Base-by-base conservation (phyloP, 2,797 vertebrate species). In the Epinephelus awoara region DNA sequence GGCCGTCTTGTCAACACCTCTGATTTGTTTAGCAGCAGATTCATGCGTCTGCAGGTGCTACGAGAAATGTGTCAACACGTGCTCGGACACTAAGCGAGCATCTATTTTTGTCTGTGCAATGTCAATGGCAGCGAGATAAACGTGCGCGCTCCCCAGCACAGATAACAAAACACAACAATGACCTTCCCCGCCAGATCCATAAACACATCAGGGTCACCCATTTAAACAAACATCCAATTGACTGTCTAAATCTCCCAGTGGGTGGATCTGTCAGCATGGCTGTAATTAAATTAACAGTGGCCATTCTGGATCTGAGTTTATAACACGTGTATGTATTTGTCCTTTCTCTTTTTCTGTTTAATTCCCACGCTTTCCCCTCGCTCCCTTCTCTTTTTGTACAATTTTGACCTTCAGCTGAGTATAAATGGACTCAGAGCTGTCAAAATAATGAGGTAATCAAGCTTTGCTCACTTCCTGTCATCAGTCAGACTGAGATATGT, bases 11-110 rank as follows among this genome's bases (percentile, higher is more conserved):
- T 93, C 91, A 89, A 72, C 92, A 87, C 85, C 75, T 83, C 67
- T 64, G 84, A 90, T 91, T 91, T 89, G 90, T 87, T 90, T 58
- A 56, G 88, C 79, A 66, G 82, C 87, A 56, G 77, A 87, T 72
- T 66, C 72, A 42, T 23, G 79, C 57, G 58, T 90, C 65, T 70
- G 74, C 89, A 87, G 90, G 91, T 88, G 87, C 21, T 9, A 58
- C 8, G 19, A 76, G 77, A 90, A 85, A 87, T 65, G 80, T 81
- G 85, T 86, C 74, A 64, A 71, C 85, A 34, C 55, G 14, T 8
- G 70, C 70, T 75, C 18, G 12, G 29, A 58, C 67, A 25, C 75
- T 63, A 44, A 18, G 61, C 38, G 1, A 50, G 34, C 0, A 1
- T 54, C 83, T 93, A 90, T 91, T 92, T 89, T 46, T 42, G 84